Base-by-base conservation (phyloP, 2,888 invertebrate species). In the Cryptosula pallasiana region DNA sequence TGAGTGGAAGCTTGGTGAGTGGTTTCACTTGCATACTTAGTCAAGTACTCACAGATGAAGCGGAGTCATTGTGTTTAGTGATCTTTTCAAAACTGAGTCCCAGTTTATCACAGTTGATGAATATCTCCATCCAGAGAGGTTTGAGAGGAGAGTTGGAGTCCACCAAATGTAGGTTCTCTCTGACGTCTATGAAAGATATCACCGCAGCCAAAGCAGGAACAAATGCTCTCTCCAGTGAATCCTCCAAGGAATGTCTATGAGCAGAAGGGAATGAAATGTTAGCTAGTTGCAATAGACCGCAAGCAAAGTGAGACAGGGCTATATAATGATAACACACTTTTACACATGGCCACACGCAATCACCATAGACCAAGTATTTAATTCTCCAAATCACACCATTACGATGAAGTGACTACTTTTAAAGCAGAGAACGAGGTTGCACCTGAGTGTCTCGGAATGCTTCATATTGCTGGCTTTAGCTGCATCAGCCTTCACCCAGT, bases 381-480 rank as follows among this genome's bases (percentile, higher is more conserved):
- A n/a, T n/a, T n/a, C n/a, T n/a, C n/a, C n/a, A n/a, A n/a, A n/a
- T n/a, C n/a, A n/a, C n/a, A n/a, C n/a, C n/a, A n/a, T n/a, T n/a
- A n/a, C n/a, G n/a, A n/a, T n/a, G n/a, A n/a, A n/a, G n/a, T n/a
- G n/a, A n/a, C n/a, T n/a, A n/a, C n/a, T n/a, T n/a, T n/a, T n/a
- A n/a, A n/a, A n/a, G n/a, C n/a, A n/a, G n/a, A n/a, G n/a, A n/a
- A n/a, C n/a, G n/a, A n/a, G n/a, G n/a, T 45, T 57, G 20, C n/a
- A 63, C 63, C 63, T 63, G 32, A 63, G 63, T 29, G 63, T 63
- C 27, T 63, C 63, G 13, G 63, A 63, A 5, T 63, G 63, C 63
- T 63, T 63, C 63, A 63, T 63, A 32, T 63, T 63, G n/a, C 63
- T 63, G 2, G 63, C 63, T 63, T 63, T 63, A 13, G 63, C 63